Conservation (phyloP, 1,140 invertebrate genomes). For the Argopecten irradians region DNA sequence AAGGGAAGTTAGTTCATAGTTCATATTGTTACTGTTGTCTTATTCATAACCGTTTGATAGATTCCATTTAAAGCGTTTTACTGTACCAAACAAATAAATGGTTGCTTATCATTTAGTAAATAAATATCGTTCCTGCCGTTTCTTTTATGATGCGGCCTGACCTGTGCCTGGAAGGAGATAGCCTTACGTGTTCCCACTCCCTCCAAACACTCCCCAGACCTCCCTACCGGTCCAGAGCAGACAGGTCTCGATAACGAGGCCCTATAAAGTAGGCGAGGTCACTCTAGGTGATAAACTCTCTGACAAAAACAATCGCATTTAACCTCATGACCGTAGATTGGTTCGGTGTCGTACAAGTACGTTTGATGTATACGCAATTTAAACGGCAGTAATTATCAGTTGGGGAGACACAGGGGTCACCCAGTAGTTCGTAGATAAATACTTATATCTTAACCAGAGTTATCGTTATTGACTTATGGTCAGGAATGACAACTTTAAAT, state of each 20-base stretch:
- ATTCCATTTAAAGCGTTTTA: too few species aligned
- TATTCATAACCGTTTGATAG: too few species aligned
- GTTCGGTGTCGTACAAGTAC: background rate
- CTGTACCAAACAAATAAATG: too few species aligned
- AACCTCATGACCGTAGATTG: background rate
- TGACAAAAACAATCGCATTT: background rate
- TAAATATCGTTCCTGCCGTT: background rate
- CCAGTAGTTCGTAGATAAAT: background rate
- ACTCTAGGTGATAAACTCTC: background rate
- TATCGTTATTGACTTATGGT: background rate
- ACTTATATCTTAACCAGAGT: background rate
- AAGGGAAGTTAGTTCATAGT: too few species aligned
- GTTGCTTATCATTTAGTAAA: too few species aligned
- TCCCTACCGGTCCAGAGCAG: background rate
- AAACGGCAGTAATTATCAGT: constrained; percentile 10
- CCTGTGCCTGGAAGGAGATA: background rate
- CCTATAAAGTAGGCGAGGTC: background rate
- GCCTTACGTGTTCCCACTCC: background rate
- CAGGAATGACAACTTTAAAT: background rate
- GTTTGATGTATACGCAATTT: constrained; percentile 22
- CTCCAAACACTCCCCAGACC: background rate
- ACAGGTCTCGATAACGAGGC: background rate
- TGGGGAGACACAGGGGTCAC: background rate
- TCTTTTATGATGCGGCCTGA: background rate
- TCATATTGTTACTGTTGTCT: too few species aligned